These are phyloP conservation scores for Tiliacea aurago DNA, from an alignment of 2,888 invertebrate genomes.

Conservation along the genomic window DNA sequence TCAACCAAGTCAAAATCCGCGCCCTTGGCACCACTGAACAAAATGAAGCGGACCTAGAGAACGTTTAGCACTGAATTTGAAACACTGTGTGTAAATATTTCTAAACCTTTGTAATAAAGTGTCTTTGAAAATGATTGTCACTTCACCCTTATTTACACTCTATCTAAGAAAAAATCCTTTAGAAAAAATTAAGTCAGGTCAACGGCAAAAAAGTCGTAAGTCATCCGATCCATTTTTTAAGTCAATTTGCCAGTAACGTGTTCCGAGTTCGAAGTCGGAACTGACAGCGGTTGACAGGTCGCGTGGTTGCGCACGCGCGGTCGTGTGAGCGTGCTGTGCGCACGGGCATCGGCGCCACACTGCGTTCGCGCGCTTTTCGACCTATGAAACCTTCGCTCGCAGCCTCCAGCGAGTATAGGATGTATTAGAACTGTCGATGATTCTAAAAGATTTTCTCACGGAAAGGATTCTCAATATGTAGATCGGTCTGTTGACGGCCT, in stretches of 20 bases:
- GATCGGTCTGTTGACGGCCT: conserved; percentile 76
- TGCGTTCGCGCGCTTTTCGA: conserved; percentile 90
- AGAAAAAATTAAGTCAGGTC: conserved; percentile 71
- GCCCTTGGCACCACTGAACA: conserved; percentile 86
- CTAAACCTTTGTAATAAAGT: conserved; percentile 51
- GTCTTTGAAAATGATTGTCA: conserved; percentile 60
- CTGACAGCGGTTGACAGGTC: conserved; percentile 82
- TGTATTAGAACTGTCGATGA: conserved; percentile 82
- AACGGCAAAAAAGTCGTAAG: conserved; percentile 73
- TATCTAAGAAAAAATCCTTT: conserved; percentile 55
- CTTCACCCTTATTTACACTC: conserved; percentile 62
- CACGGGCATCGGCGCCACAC: conserved; percentile 88
- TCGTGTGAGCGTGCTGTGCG: conserved; percentile 88
- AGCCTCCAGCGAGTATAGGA: conserved; percentile 81
- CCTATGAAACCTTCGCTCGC: conserved; percentile 85
- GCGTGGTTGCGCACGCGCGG: conserved; percentile 81
- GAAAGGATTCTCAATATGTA: conserved; percentile 83
- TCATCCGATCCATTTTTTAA: conserved; percentile 82
- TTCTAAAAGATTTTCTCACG: conserved; percentile 86
- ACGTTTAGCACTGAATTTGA: conserved; percentile 86
- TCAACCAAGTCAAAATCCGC: conserved; percentile 83
- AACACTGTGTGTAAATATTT: conserved; percentile 78
- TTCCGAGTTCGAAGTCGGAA: conserved; percentile 77
- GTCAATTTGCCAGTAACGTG: conserved; percentile 67
- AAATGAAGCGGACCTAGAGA: conserved; percentile 84